Evolutionary conservation across 2,797 vertebrate genomes (phyloP).

Genomic region (Rhinatrema bivittatum): DNA sequence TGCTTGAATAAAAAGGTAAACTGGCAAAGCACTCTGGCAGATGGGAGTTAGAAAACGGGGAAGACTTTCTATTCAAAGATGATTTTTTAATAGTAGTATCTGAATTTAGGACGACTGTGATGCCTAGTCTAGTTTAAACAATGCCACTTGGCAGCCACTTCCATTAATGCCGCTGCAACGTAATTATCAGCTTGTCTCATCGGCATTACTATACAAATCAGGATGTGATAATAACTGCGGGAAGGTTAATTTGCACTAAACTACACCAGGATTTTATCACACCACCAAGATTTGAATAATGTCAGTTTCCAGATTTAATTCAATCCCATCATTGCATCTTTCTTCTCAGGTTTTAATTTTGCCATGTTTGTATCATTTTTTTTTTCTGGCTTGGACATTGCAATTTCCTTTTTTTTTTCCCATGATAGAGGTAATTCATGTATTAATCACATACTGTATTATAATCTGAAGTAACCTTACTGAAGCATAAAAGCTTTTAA

Average conservation of each 20-base stretch:
- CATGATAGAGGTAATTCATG: too few species aligned
- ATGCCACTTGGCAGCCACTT: neutral
- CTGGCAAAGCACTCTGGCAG: neutral
- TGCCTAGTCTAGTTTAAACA: neutral
- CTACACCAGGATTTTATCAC: neutral
- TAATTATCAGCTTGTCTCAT: slow-evolving; percentile 4
- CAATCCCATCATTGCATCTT: neutral
- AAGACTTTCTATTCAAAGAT: too few species aligned
- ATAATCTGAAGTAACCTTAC: too few species aligned
- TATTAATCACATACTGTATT: too few species aligned
- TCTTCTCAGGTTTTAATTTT: too few species aligned
- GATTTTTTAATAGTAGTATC: too few species aligned
- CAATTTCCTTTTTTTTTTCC: too few species aligned
- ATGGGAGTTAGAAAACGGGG: too few species aligned
- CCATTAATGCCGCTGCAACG: slow-evolving; percentile 2
- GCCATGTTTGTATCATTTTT: too few species aligned
- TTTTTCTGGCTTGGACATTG: too few species aligned
- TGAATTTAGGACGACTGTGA: neutral
- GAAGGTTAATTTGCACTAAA: slow-evolving; percentile 17
- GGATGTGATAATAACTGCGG: slow-evolving; percentile 2
- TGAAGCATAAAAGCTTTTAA: too few species aligned
- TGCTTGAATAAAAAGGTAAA: neutral
- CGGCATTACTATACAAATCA: slow-evolving; percentile 4
- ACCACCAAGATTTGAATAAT: slow-evolving; percentile 1
- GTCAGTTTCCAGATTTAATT: neutral